Base-by-base conservation (phyloP, 2,797 vertebrate genomes). In the Poeciliopsis infans region DNA sequence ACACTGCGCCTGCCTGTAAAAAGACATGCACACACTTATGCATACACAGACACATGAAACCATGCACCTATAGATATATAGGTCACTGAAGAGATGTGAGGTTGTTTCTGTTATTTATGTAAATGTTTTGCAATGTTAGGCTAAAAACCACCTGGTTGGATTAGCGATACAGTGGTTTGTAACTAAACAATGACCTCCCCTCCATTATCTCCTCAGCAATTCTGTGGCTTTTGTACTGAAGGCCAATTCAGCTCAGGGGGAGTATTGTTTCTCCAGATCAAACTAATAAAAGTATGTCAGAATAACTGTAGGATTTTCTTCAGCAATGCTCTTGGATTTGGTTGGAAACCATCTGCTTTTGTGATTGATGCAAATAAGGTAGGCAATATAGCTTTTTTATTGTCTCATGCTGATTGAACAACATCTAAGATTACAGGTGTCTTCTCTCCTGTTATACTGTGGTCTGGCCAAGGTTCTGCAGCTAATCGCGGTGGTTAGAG, bases 181-280 rank as follows among this genome's bases (percentile, higher is more conserved):
- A 83, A 90, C 87, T 88, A 92, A 90, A 89, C 43, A 12, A 85
- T 90, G 90, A 94, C 83, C 87, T 92, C 91, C 93, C 76, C 76
- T 31, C 82, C 77, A 87, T 90, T 88, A 90, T 86, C 86, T 84
- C 72, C 53, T 75, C 80, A 79, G 49, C 78, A 78, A 81, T 79
- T 74, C 47, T 74, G 33, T 18, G 68, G 71, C 75, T 64, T 82
- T 90, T 83, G 79, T 75, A 64, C 80, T 61, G 79, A 1, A 75
- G 69, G 82, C 77, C 83, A 76, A 82, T 85, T 81, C 47, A 64
- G 64, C 71, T 79, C 83, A 93, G 79, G 10, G 87, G 28, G 75
- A 76, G 61, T 81, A 83, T 87, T 88, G 80, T 89, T 89, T 89
- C 43, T 83, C 75, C 66, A 77, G 61, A 72, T 88, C 78, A 61